These are phyloP conservation scores for Lacerta agilis DNA, from an alignment of 2,797 vertebrate genomes.

Conservation along the genomic window DNA sequence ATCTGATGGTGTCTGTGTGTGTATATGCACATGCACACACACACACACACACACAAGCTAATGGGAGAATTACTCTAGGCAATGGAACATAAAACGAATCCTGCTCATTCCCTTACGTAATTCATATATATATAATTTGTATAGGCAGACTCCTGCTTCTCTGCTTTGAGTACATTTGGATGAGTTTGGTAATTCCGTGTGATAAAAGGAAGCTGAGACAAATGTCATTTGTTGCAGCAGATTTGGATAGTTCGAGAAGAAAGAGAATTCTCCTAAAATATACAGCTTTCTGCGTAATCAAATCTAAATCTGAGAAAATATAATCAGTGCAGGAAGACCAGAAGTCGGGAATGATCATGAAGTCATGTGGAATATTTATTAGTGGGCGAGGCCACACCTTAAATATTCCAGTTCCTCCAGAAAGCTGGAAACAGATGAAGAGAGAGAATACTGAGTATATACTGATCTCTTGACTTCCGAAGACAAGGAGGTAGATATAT, in stretches of 20 bases:
- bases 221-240: neutral
- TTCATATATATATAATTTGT: conserved; percentile 12
- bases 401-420: conserved; percentile 25
- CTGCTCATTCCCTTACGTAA: conserved; percentile 29
- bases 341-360: neutral
- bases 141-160: conserved; percentile 3
- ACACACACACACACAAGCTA: neutral
- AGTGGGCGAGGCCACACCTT: conserved; percentile 24
- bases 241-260: neutral
- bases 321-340: neutral
- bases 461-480: conserved; percentile 58
- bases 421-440: conserved; percentile 27
- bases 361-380: conserved; percentile 11
- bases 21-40: no score
- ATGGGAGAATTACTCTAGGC: conserved; percentile 34
- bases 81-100: neutral
- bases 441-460: conserved; percentile 45
- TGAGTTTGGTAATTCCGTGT: neutral
- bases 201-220: neutral
- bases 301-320: neutral
- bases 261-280: neutral
- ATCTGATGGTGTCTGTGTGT: no score
- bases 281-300: neutral
- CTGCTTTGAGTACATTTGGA: neutral
- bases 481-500: conserved; percentile 61